Percentiles rank a stretch among this genome's conserved stretches.
Evolutionary conservation across 2,797 vertebrate genomes (phyloP).

Genomic region (Anabas testudineus): DNA sequence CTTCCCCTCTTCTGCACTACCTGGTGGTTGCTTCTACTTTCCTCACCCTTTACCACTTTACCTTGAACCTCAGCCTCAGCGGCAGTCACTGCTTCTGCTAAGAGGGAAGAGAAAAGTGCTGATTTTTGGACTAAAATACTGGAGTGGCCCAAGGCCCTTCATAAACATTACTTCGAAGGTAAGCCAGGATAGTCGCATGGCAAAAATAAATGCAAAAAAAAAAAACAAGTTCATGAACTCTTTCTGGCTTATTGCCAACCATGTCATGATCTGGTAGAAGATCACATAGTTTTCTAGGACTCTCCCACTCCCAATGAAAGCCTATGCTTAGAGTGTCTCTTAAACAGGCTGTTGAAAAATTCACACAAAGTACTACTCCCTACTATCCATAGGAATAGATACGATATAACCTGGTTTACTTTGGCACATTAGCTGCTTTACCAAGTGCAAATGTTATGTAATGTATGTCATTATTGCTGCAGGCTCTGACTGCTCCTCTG

Average conservation of each 20-base stretch:
- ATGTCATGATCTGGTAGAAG: neutral
- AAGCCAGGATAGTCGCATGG: conserved; percentile 62
- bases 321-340: neutral
- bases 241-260: conserved; percentile 1
- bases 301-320: conserved; percentile 24
- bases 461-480: conserved; percentile 13
- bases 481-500: conserved; percentile 15
- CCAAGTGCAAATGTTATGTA: conserved; percentile 37
- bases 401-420: conserved; percentile 4
- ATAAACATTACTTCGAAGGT: conserved; percentile 78
- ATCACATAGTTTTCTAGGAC: conserved; percentile 8
- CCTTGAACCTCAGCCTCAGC: conserved; percentile 62
- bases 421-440: conserved; percentile 14
- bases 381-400: neutral
- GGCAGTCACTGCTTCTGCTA: conserved; percentile 61
- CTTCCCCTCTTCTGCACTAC: conserved; percentile 34
- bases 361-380: neutral
- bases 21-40: conserved; percentile 39
- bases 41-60: conserved; percentile 43
- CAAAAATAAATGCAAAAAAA: conserved; percentile 7
- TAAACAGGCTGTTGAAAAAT: conserved; percentile 3
- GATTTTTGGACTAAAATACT: conserved; percentile 81
- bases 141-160: conserved; percentile 79
- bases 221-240: neutral
- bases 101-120: conserved; percentile 71